A percentile compares a stretch with the other conserved stretches of the same genome.
phyloP scores from a whole-genome alignment of 2,888 invertebrate species.

The Acheta domesticus region DNA sequence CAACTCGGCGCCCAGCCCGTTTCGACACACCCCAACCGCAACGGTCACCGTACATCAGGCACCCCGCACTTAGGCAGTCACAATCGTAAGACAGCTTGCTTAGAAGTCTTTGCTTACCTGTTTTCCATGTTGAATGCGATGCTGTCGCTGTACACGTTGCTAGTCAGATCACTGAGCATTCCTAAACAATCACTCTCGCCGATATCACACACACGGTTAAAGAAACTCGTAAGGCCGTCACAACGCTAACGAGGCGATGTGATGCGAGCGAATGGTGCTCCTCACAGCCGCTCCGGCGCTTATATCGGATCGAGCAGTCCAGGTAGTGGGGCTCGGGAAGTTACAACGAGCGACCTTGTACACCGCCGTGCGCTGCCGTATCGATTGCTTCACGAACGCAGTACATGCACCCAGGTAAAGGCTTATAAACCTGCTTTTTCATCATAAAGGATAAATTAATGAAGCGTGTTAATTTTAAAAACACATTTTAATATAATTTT shows the following conservation, averaged over 20 bases:
- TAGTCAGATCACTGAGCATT: conserved; percentile 33
- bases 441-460: no score
- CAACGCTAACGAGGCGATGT: conserved; percentile 2
- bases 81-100: background rate
- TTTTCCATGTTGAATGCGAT: conserved; percentile 37
- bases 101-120: conserved; percentile 32
- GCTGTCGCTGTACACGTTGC: conserved; percentile 34
- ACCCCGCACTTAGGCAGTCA: background rate
- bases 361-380: background rate
- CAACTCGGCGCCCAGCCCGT: background rate
- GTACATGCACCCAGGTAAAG: background rate
- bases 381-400: background rate
- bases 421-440: no score
- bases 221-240: background rate
- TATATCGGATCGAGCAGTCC: background rate
- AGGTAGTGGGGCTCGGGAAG: background rate
- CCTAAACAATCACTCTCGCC: background rate
- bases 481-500: no score
- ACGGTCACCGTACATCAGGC: background rate
- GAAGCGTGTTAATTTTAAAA: no score
- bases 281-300: background rate
- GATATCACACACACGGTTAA: background rate
- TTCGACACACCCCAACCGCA: conserved; percentile 3
- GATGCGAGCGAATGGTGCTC: background rate
- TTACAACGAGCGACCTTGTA: background rate